Base-by-base conservation (phyloP, 1,140 invertebrate genomes). In the Babylonia areolata region DNA sequence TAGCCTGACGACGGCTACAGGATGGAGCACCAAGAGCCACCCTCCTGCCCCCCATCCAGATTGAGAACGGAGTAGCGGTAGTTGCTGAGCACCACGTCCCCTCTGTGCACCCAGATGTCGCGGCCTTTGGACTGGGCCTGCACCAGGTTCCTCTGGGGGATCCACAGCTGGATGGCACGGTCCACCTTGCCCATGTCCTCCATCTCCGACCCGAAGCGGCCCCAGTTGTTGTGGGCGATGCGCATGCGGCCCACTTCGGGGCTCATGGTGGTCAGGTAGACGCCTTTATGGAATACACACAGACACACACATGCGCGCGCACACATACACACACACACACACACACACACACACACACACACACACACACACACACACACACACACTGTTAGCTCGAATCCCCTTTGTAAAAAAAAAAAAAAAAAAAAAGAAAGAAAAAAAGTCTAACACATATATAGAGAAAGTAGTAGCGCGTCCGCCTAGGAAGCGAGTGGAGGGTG, bases 311-410 rank as follows among this genome's bases (percentile, higher is more conserved):
- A 42, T 81, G 46, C 5, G 12, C n/a, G n/a, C 40, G 15, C 31
- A 15, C n/a, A 42, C 23, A 81, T 5, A 12, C 31, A 46, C n/a
- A 42, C 42, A 42, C 40, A 46, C 23, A 46, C n/a, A 81, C n/a
- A 85, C 46, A 37, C 42, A 85, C 73, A 42, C 40, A 85, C 46
- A 75, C 51, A 85, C 73, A 75, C 33, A 85, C 73, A 75, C 51
- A 75, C 39, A 75, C 42, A 75, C 73, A 75, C 71, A 75, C 73
- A 75, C 51, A 75, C 46, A 75, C 71, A 75, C 73, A 85, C 71
- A 85, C 73, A 85, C 71, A 85, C 37, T 42, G n/a, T n/a, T n/a
- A n/a, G n/a, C n/a, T n/a, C n/a, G n/a, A n/a, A n/a, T n/a, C n/a
- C n/a, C n/a, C n/a, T n/a, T n/a, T n/a, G n/a, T n/a, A n/a, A n/a